Conservation (phyloP, 1,140 invertebrate species). For the roundworm (Caenorhabditis elegans) region DNA sequence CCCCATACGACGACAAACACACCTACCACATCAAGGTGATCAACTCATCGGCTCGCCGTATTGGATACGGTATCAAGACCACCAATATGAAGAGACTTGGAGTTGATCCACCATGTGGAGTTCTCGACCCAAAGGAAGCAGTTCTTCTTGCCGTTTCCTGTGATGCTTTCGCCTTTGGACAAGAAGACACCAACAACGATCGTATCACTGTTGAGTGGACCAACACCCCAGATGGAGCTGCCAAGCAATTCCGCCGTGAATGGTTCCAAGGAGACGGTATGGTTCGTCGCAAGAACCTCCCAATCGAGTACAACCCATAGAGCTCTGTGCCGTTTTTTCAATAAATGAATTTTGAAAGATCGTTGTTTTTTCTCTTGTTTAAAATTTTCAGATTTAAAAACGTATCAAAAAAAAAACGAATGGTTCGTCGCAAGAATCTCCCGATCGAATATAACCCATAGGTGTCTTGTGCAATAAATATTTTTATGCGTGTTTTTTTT, state of each 20-base stretch:
- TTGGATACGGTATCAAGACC: conserved; percentile 47
- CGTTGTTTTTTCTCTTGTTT: too few species aligned
- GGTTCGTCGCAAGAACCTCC: conserved; percentile 2
- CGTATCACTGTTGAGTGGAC: conserved; percentile 16
- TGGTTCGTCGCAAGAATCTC: too few species aligned
- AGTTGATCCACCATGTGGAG: conserved; percentile 40
- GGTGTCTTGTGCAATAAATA: too few species aligned
- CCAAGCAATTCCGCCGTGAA: conserved; percentile 15
- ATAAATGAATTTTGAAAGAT: too few species aligned
- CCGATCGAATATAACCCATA: too few species aligned
- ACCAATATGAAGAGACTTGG: conserved; percentile 43
- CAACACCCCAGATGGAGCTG: neutral
- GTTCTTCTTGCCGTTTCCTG: conserved; percentile 38
- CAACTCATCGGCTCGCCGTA: conserved; percentile 42
- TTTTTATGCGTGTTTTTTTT: too few species aligned
- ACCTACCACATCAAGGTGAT: conserved; percentile 46
- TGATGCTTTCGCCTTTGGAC: conserved; percentile 44
- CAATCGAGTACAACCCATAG: neutral
- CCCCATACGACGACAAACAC: conserved; percentile 49
- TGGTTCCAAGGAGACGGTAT: conserved; percentile 3
- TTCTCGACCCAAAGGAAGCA: conserved; percentile 45
- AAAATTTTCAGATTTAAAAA: too few species aligned
- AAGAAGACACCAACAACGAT: conserved; percentile 31
- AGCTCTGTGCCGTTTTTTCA: too few species aligned
- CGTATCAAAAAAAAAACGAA: too few species aligned